Evolutionary conservation across 2,797 vertebrate species (phyloP).

Genomic region (Emys orbicularis): DNA sequence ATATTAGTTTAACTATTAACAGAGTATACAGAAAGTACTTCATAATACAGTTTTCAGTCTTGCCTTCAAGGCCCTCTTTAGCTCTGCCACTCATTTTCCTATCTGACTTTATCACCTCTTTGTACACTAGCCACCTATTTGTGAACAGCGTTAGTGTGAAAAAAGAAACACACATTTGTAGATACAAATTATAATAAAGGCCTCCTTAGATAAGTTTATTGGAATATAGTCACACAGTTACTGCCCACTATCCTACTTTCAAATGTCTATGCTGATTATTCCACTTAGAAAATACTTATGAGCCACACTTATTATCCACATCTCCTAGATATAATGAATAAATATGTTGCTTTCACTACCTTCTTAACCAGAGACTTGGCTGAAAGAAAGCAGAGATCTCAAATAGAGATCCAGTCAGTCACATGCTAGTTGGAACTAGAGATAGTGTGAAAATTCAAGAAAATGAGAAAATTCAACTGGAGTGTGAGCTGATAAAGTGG

Average conservation of each 20-base stretch:
- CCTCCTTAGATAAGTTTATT: neutral
- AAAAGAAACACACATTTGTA: neutral
- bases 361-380: slow-evolving; percentile 38
- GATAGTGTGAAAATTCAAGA: slow-evolving; percentile 27
- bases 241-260: slow-evolving; percentile 29
- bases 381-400: slow-evolving; percentile 43
- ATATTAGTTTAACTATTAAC: neutral
- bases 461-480: slow-evolving; percentile 42
- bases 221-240: slow-evolving; percentile 10
- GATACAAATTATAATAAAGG: neutral
- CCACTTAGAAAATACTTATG: slow-evolving; percentile 29
- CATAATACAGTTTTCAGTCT: neutral
- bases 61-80: neutral
- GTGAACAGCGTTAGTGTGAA: neutral
- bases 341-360: slow-evolving; percentile 32
- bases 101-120: neutral
- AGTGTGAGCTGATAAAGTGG: slow-evolving; percentile 16
- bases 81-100: neutral
- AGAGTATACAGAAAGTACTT: neutral
- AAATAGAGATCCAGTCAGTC: slow-evolving; percentile 38
- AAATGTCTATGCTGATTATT: neutral
- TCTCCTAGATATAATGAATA: slow-evolving; percentile 40
- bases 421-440: slow-evolving; percentile 45
- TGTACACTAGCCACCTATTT: accelerated
- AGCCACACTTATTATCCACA: slow-evolving; percentile 40